Conservation (phyloP, 1,140 invertebrate genomes). For the Eurytemora carolleeae region DNA sequence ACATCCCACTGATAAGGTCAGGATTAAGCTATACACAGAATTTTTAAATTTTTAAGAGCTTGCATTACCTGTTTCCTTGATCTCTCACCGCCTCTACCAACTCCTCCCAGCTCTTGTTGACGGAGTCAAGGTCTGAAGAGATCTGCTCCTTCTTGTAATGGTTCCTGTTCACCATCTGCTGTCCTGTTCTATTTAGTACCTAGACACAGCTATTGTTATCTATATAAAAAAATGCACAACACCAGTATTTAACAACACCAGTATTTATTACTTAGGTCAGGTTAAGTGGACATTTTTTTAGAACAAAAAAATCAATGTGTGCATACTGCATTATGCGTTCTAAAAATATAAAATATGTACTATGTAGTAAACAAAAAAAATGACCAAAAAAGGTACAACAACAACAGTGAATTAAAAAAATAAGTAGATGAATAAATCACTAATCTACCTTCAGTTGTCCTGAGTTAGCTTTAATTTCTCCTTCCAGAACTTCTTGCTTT, state of each 20-base stretch:
- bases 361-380: too few relatives aligned
- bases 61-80: too few relatives aligned
- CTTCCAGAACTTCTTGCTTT: conserved; percentile 90
- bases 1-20: too few relatives aligned
- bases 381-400: too few relatives aligned
- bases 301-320: too few relatives aligned
- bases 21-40: too few relatives aligned
- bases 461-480: neutral
- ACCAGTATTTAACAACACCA: neutral
- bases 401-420: too few relatives aligned
- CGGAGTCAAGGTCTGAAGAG: conserved; percentile 36
- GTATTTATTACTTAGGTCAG: too few relatives aligned
- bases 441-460: neutral
- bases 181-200: conserved; percentile 31
- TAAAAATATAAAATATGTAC: too few relatives aligned
- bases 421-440: neutral
- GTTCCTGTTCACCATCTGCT: conserved; percentile 43
- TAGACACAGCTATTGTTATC: neutral
- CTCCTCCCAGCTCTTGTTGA: conserved; percentile 51
- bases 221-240: neutral
- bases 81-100: conserved; percentile 47
- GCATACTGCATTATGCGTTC: too few relatives aligned
- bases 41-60: too few relatives aligned
- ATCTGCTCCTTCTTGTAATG: conserved; percentile 49
- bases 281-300: too few relatives aligned